A percentile compares a stretch with the other conserved stretches of the same genome.
phyloP scores from a whole-genome alignment of 2,888 invertebrate species.

The Epinotia demarniana region DNA sequence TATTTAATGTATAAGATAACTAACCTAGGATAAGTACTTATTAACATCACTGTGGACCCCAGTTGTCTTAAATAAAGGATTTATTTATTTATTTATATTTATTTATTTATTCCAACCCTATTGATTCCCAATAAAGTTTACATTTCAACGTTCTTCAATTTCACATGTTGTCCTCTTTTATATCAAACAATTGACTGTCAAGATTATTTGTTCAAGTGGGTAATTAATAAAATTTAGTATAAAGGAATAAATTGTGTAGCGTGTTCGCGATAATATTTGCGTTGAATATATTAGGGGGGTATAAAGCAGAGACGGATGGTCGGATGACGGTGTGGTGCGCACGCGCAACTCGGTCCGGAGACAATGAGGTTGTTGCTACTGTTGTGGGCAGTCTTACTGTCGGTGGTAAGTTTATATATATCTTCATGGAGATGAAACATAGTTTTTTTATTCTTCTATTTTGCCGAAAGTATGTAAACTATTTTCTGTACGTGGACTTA shows the following conservation, averaged over 20 bases:
- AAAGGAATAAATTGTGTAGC: neutral
- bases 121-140: neutral
- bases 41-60: no score
- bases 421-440: no score
- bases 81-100: no score
- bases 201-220: slow-evolving; percentile 29
- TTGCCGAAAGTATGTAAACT: no score
- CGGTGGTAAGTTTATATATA: slow-evolving; percentile 16
- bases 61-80: no score
- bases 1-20: no score
- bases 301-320: slow-evolving; percentile 6
- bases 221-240: slow-evolving; percentile 4
- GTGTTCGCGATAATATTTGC: slow-evolving; percentile 39
- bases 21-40: no score
- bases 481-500: no score
- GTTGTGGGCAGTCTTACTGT: slow-evolving; percentile 8
- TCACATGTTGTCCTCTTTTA: neutral
- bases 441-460: no score
- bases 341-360: neutral
- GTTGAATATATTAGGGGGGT: slow-evolving; percentile 30
- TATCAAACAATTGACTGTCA: neutral
- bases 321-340: neutral
- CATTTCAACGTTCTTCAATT: neutral
- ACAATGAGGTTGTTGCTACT: slow-evolving; percentile 14
- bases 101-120: slow-evolving; percentile 5